Conservation (phyloP, 2,888 invertebrate species). For the Rotaria sp. region DNA sequence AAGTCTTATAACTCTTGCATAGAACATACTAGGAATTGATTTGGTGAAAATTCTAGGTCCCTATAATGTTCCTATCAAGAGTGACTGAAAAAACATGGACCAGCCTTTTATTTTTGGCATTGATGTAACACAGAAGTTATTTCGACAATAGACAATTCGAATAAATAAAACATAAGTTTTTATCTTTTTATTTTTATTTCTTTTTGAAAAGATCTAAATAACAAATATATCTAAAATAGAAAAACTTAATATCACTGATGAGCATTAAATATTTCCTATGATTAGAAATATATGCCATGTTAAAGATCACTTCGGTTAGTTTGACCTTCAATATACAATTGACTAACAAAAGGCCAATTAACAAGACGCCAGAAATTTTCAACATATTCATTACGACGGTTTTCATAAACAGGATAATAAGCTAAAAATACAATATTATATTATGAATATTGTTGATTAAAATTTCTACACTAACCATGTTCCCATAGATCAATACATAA, state of each 20-base stretch:
- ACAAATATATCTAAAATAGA: background rate
- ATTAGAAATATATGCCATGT: background rate
- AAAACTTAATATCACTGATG: background rate
- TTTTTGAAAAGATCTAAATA: background rate
- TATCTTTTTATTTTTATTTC: background rate
- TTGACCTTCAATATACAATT: background rate
- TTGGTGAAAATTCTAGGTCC: too few species aligned
- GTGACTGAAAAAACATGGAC: background rate
- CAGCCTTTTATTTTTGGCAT: too few species aligned
- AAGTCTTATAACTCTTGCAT: too few species aligned
- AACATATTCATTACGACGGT: background rate
- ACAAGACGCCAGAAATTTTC: background rate
- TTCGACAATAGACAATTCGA: too few species aligned
- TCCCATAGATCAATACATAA: background rate
- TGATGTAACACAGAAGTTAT: too few species aligned
- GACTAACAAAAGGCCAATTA: background rate
- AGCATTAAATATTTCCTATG: background rate
- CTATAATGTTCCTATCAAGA: too few species aligned
- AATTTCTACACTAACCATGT: background rate
- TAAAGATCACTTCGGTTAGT: background rate
- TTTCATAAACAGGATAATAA: constrained; percentile 19
- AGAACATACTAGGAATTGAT: too few species aligned
- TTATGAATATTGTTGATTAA: too few species aligned
- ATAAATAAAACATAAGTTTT: too few species aligned
- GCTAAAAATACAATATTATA: background rate